These are phyloP conservation scores for Brachionus rubens DNA, from an alignment of 1,140 invertebrate genomes.

Conservation along the genomic window DNA sequence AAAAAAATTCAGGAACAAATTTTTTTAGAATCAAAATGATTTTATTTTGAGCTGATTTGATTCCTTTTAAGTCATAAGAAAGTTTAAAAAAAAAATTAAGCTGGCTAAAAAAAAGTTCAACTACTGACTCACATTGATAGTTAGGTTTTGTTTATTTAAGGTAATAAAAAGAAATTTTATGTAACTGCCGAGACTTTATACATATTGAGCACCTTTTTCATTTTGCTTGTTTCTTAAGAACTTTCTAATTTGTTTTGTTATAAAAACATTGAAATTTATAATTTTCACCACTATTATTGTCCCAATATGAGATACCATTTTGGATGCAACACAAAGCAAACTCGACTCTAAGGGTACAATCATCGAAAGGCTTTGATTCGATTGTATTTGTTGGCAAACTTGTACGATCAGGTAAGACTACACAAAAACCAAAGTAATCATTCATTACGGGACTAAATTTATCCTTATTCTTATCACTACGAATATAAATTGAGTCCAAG, in stretches of 20 bases:
- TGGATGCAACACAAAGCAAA: constrained; percentile 36
- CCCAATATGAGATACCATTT: constrained; percentile 17
- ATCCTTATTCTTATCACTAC: constrained; percentile 26
- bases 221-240: too few species aligned
- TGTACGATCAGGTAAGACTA: neutral
- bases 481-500: constrained; percentile 31
- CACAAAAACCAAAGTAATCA: constrained; percentile 32
- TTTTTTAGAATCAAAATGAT: too few species aligned
- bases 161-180: too few species aligned
- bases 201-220: too few species aligned
- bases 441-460: neutral
- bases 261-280: constrained; percentile 47
- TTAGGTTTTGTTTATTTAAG: too few species aligned
- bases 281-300: constrained; percentile 38
- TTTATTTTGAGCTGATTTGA: too few species aligned
- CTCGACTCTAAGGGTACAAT: constrained; percentile 28
- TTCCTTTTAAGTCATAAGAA: too few species aligned
- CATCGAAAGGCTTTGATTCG: constrained; percentile 1
- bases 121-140: too few species aligned
- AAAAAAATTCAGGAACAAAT: too few species aligned
- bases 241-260: constrained; percentile 35
- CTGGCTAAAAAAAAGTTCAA: too few species aligned
- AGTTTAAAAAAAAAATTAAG: too few species aligned
- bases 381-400: neutral
- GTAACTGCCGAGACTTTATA: too few species aligned